These are phyloP conservation scores for Apteryx owenii DNA, from an alignment of 2,113 vertebrate genomes.

Conservation along the genomic window DNA sequence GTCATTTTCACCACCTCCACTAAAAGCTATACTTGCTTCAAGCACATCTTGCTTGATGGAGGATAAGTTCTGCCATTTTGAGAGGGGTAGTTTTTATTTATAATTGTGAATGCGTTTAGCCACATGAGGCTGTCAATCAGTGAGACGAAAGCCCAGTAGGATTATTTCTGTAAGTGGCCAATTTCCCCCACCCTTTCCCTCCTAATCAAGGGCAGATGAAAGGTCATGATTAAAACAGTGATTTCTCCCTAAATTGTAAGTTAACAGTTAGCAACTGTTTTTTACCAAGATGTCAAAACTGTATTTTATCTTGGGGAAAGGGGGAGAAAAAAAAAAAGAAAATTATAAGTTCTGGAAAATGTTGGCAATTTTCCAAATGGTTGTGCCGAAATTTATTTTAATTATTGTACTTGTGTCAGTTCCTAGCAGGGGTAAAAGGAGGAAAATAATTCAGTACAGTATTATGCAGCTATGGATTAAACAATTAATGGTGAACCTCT, in stretches of 20 bases:
- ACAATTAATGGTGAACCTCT: conserved; percentile 68
- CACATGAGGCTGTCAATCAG: conserved; percentile 78
- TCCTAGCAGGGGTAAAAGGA: conserved; percentile 68
- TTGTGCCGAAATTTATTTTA: conserved; percentile 81
- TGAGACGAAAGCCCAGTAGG: conserved; percentile 72
- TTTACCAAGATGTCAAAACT: conserved; percentile 84
- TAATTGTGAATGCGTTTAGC: conserved; percentile 76
- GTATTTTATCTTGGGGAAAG: conserved; percentile 65
- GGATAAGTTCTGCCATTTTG: conserved; percentile 71
- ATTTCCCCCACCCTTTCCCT: conserved; percentile 69
- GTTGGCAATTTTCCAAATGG: conserved; percentile 77
- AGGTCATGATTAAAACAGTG: conserved; percentile 85
- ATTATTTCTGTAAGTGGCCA: conserved; percentile 83
- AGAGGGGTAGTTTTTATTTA: conserved; percentile 73
- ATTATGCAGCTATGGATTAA: conserved; percentile 72
- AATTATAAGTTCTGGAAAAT: conserved; percentile 82
- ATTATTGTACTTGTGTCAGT: conserved; percentile 80
- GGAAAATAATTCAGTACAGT: conserved; percentile 64
- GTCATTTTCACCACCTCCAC: conserved; percentile 15
- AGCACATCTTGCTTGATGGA: conserved; percentile 60
- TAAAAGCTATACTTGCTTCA: conserved; percentile 55
- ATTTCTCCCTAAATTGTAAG: conserved; percentile 77
- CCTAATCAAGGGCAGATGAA: conserved; percentile 82
- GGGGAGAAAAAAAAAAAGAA: conserved; percentile 32
- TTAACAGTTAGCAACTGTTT: conserved; percentile 82